These are phyloP conservation scores for Gallinago media DNA, from an alignment of 2,113 vertebrate species.

Conservation along the genomic window DNA sequence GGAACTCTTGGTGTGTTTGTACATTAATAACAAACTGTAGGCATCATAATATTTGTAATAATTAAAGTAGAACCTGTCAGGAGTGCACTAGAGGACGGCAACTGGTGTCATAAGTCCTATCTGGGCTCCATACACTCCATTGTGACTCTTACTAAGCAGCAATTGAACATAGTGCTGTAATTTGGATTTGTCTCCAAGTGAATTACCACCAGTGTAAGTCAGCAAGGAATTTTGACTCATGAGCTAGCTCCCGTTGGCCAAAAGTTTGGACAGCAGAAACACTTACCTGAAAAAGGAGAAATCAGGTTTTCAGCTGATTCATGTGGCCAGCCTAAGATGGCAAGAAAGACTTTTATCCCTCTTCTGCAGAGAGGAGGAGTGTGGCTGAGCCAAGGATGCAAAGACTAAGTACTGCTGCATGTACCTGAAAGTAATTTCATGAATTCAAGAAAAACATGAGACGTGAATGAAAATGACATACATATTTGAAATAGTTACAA, in stretches of 20 bases:
- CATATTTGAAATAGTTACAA: neutral
- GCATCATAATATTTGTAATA: neutral
- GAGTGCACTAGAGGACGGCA: neutral
- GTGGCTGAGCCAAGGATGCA: neutral
- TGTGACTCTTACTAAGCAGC: neutral
- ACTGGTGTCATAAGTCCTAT: neutral
- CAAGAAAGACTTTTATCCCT: neutral
- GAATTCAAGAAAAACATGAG: neutral
- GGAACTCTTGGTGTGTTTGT: neutral
- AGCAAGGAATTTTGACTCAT: neutral
- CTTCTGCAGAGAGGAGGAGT: neutral
- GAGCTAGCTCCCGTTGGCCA: neutral
- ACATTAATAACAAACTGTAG: neutral
- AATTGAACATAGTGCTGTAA: neutral
- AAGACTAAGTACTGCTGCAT: neutral
- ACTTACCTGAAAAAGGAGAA: neutral
- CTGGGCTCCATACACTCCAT: neutral
- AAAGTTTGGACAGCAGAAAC: neutral
- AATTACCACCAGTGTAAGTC: neutral
- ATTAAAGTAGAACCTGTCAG: neutral
- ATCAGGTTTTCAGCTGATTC: neutral
- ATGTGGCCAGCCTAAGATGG: neutral
- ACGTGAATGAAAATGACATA: neutral
- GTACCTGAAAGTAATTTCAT: neutral
- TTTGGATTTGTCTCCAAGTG: neutral